Conservation (phyloP, 2,888 invertebrate species). For the Drosophila birchii region DNA sequence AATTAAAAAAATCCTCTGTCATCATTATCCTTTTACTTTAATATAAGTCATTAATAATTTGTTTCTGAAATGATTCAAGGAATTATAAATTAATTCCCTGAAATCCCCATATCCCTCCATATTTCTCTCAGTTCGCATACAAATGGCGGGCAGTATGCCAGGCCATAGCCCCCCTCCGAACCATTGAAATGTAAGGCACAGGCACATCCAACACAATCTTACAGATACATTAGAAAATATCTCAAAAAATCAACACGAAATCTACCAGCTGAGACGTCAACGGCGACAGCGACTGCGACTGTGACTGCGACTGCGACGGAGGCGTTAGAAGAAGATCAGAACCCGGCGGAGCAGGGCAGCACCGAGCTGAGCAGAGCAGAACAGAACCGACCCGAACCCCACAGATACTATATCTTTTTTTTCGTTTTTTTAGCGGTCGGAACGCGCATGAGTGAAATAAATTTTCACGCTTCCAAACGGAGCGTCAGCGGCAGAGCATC, state of each 20-base stretch:
- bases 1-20: no score
- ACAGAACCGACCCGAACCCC: slow-evolving; percentile 17
- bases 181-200: slow-evolving; percentile 41
- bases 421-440: slow-evolving; percentile 56
- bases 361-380: slow-evolving; percentile 10
- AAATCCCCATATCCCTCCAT: neutral
- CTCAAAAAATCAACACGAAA: slow-evolving; percentile 79
- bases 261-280: slow-evolving; percentile 40
- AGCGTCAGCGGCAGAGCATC: slow-evolving; percentile 65
- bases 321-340: slow-evolving; percentile 12
- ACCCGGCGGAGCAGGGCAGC: slow-evolving; percentile 22
- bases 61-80: no score
- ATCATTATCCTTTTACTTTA: no score
- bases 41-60: no score
- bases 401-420: neutral
- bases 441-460: slow-evolving; percentile 76
- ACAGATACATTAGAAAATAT: slow-evolving; percentile 80
- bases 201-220: slow-evolving; percentile 67
- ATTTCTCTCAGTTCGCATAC: slow-evolving; percentile 27
- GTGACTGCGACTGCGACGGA: slow-evolving; percentile 19
- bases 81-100: no score
- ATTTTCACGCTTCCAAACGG: slow-evolving; percentile 79
- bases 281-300: slow-evolving; percentile 14
- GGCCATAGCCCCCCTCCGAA: slow-evolving; percentile 23
- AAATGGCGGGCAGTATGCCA: slow-evolving; percentile 53